Conservation (phyloP, 1,140 invertebrate species). For the Drosophila simulans region DNA sequence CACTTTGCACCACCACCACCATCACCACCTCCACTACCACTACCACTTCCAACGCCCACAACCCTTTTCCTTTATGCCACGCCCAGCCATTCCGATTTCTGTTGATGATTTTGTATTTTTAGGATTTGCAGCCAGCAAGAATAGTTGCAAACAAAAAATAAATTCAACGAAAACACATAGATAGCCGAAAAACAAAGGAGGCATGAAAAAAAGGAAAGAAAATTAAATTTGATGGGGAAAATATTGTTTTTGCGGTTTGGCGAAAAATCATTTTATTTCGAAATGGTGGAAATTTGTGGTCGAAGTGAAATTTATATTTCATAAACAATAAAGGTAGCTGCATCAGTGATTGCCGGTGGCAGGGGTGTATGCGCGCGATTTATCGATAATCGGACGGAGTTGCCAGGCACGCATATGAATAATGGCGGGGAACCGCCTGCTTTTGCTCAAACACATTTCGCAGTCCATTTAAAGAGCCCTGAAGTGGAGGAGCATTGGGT, state of each 20-base stretch:
- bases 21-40: neutral
- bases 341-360: slow-evolving; percentile 10
- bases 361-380: slow-evolving; percentile 15
- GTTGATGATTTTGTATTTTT: slow-evolving; percentile 74
- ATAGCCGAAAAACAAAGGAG: slow-evolving; percentile 20
- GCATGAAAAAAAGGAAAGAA: slow-evolving; percentile 5
- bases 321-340: slow-evolving; percentile 20
- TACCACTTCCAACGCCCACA: neutral
- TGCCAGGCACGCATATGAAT: slow-evolving; percentile 43
- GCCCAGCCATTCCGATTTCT: slow-evolving; percentile 30
- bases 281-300: slow-evolving; percentile 57
- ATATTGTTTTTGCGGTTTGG: slow-evolving; percentile 71
- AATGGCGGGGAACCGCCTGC: slow-evolving; percentile 19
- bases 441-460: slow-evolving; percentile 48
- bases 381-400: slow-evolving; percentile 36
- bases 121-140: slow-evolving; percentile 29
- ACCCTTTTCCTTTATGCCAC: neutral
- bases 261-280: slow-evolving; percentile 66
- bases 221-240: slow-evolving; percentile 52
- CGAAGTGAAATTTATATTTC: slow-evolving; percentile 53
- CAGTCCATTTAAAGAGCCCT: slow-evolving; percentile 59
- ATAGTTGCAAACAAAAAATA: slow-evolving; percentile 12
- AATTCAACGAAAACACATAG: slow-evolving; percentile 2
- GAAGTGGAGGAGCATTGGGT: slow-evolving; percentile 36
- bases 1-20: slow-evolving; percentile 20